phyloP scores from a whole-genome alignment of 2,797 vertebrate genomes.

The Alca torda region DNA sequence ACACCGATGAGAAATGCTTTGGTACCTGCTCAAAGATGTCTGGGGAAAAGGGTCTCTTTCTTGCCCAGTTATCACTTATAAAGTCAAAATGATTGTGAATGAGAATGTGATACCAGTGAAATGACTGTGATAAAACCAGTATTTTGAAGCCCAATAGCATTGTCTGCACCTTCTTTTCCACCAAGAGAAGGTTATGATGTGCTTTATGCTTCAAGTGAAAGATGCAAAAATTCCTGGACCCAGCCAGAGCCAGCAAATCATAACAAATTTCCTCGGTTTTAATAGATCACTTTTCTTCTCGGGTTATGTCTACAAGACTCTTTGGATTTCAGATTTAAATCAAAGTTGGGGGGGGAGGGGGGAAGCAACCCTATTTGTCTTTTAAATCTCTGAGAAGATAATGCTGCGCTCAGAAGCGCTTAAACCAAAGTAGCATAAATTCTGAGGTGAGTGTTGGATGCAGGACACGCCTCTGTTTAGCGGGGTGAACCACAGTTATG shows the following conservation, averaged over 20 bases:
- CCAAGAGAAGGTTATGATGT: accelerated
- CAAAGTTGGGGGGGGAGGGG: not conserved
- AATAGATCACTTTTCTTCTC: not conserved
- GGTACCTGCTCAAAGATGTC: not conserved
- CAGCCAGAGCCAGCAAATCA: not conserved
- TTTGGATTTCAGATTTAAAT: not conserved
- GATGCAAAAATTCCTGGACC: not conserved
- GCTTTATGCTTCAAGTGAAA: not conserved
- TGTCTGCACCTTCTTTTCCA: not conserved
- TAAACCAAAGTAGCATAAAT: not conserved
- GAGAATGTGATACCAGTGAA: not conserved
- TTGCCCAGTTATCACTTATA: not conserved
- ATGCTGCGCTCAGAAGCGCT: not conserved
- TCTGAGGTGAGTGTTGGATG: not conserved
- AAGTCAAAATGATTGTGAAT: not conserved
- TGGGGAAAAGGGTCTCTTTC: not conserved
- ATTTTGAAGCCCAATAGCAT: not conserved
- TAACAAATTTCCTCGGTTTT: not conserved
- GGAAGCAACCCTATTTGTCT: accelerated
- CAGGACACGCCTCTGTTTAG: not conserved
- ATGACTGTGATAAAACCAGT: not conserved
- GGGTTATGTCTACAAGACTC: not conserved
- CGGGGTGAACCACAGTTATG: not conserved
- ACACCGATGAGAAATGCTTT: not conserved
- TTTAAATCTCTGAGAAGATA: not conserved